Evolutionary conservation across 35 echinoderm and acorn worm genomes (phyloP), one percentile per base, ranked within the genome.

Genomic region (Ophiothrix spiculata): DNA sequence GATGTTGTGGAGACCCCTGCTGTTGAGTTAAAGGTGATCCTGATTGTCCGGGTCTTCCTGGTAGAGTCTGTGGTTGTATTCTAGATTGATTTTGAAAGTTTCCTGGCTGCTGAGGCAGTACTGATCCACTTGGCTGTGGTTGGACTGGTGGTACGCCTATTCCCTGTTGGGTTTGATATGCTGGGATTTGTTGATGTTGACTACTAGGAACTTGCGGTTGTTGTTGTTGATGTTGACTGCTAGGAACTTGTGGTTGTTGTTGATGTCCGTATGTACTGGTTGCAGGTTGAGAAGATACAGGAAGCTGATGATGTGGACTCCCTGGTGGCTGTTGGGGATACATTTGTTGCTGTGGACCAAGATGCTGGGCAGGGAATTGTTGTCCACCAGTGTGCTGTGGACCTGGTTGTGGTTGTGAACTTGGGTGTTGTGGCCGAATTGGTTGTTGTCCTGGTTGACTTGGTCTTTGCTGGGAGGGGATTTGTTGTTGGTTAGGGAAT

Each of bases 1-100:
- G 60, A n/a, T 69, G 60, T 35, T 78, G 76, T 78, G 76, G 76
- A 35, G 76, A 39, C 21, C 12, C 38, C 32, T 78, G 76, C 36
- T 39, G 33, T n/a, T 78, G 76, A 21, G 33, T 11, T 34, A 78
- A 35, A 34, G 81, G 40, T 64, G 81, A 84, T 16, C 3, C 35
- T 33, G 45, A 10, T 35, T 64, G 81, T 16, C 1, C 1, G 16
- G 81, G 81, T 31, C 41, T 84, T 33, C 69, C 21, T 54, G 45
- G 45, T 21, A 11, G 45, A 54, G 45, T 21, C 45, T 54, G 60
- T 25, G 17, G 60, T 69, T 69, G 60, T 15, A n/a, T n/a, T n/a
- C n/a, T n/a, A n/a, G n/a, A n/a, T n/a, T n/a, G n/a, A n/a, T n/a
- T n/a, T n/a, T n/a, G n/a, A n/a, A n/a, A n/a, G n/a, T n/a, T n/a